These are phyloP conservation scores for Lamellibrachia luymesi DNA, from an alignment of 1,140 invertebrate genomes.

Conservation along the genomic window DNA sequence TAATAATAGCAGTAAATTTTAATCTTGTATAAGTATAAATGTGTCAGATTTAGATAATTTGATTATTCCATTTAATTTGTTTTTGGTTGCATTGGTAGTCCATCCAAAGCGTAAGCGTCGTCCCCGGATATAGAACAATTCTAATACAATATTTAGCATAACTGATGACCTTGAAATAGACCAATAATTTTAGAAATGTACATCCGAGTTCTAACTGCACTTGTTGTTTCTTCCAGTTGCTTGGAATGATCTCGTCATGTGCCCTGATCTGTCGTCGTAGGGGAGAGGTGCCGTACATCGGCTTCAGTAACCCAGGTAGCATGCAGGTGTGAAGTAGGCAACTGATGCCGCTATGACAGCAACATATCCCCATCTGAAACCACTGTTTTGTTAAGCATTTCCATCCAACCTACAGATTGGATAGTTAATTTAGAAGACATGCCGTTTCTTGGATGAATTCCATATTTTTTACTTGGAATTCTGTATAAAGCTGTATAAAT, in stretches of 20 bases:
- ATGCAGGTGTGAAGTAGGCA: conserved; percentile 1
- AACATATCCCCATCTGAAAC: background rate
- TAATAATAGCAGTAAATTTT: too few relatives aligned
- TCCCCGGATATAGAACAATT: background rate
- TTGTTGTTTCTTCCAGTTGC: conserved; percentile 39
- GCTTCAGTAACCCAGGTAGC: background rate
- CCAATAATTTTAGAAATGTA: too few relatives aligned
- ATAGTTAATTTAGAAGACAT: background rate
- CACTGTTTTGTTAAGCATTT: background rate
- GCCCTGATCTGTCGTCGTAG: conserved; percentile 47
- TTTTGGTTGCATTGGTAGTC: background rate
- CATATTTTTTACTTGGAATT: background rate
- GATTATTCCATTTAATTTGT: too few relatives aligned
- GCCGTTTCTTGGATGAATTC: background rate
- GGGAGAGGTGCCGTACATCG: conserved; percentile 41
- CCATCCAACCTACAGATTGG: background rate
- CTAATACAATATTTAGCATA: background rate
- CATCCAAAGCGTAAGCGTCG: background rate
- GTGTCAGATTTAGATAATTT: too few relatives aligned
- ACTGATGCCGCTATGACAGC: background rate
- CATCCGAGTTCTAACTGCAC: background rate
- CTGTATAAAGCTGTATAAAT: background rate
- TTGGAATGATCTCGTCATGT: conserved; percentile 50
- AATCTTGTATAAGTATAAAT: too few relatives aligned
- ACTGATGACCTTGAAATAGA: background rate